Base-by-base conservation (phyloP, 1,140 invertebrate species). In the Macrotrachela quadricornifera region DNA sequence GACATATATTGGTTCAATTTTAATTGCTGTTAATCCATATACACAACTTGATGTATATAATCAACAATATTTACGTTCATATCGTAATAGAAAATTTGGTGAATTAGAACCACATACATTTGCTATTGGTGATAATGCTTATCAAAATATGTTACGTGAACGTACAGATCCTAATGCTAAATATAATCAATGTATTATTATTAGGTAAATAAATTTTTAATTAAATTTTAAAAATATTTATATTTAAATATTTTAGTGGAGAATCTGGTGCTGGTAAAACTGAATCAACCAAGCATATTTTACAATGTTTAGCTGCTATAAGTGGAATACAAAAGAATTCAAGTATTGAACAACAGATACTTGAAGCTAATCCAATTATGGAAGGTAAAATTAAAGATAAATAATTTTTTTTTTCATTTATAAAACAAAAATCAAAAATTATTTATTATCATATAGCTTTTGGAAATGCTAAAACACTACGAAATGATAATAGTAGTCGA, bases 1-100 rank as follows among this genome's bases (percentile, higher is more conserved):
- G 90, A 96, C 91, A 11, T 96, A 94, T 72, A 96, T 90, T 17
- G 91, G 91, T 46, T 94, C 87, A 46, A 96, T 97, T 71, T 74
- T 97, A 63, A 88, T 97, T 56, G 91, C 92, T 47, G 88, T 96
- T 18, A 97, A 97, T 76, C 92, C 92, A 0, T 97, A 97, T 72
- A 86, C 95, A 76, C 88, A 94, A 62, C 73, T 97, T 54, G 87
- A 87, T 41, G 96, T 97, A 64, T 97, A 97, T 69, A 94, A 30
- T 1, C 74, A 77, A 49, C 74, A 77, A 61, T 80, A 82, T 66
- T 69, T 30, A 30, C 21, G 68, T 73, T 75, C 10, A 54, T 6
- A 69, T 92, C 57, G 85, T 92, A 70, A 80, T 85, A 65, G 88
- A 80, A 70, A 85, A 79, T 49, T 92, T 46, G 87, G 87, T n/a